Evolutionary conservation across 2,113 vertebrate genomes (phyloP), one percentile per base, ranked within the genome.

Genomic region (Circaetus cinerascens): DNA sequence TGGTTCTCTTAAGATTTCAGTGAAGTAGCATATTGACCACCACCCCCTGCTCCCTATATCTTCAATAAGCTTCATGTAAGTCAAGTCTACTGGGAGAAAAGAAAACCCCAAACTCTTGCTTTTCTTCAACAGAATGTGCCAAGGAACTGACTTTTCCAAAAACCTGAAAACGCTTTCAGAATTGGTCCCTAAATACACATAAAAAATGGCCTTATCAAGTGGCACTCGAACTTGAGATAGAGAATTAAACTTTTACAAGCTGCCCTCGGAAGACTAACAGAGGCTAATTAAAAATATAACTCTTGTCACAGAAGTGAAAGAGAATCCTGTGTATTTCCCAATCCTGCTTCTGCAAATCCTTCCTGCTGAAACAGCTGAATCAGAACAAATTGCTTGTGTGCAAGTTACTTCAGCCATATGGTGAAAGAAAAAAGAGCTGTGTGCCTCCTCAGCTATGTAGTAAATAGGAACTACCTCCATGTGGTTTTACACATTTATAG

Each of bases 281-380:
- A 30, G 22, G 67, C 87, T 82, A 91, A 96, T 96, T 96, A 93
- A 96, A 97, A 96, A 96, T 95, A 73, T 13, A 93, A 73, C 89
- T 95, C 84, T 48, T 95, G 93, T 79, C 95, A 92, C 77, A 90
- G 93, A 97, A 96, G 95, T 96, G 96, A 97, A 95, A 96, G 92
- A 94, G 80, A 97, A 94, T 96, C 66, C 77, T 88, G 27, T 66
- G 74, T 53, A 34, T 97, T 96, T 96, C 91, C 94, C 84, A 96
- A 91, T 64, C 80, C 89, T 93, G 89, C 93, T 97, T 97, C 96
- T 94, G 91, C 93, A 96, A 96, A 95, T 75, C 89, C 87, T 94
- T 94, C 89, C 96, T 94, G 95, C 84, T 75, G 93, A 94, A 97
- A 95, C 73, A 95, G 95, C 96, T 96, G 95, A 97, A 95, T 95